Evolutionary conservation across 2,113 vertebrate genomes (phyloP).

Genomic region (Lates calcarifer): DNA sequence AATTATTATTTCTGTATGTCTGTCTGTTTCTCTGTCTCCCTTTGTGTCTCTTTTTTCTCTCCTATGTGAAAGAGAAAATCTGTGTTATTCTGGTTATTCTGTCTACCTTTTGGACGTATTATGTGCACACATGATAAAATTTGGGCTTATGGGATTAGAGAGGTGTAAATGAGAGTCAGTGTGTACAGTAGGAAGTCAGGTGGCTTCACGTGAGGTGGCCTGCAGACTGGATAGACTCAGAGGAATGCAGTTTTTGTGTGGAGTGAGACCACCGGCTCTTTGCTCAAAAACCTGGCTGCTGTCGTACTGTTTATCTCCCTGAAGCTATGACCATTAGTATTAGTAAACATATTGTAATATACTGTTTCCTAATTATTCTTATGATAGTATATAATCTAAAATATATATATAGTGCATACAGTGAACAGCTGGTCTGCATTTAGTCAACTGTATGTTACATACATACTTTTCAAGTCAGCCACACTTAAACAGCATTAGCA

Average conservation of each 20-base stretch:
- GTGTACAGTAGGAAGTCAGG: slow-evolving; percentile 62
- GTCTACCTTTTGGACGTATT: not conserved
- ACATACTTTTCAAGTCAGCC: too few species aligned
- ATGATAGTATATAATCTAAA: too few species aligned
- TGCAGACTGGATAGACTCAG: slow-evolving; percentile 37
- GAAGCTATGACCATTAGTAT: not conserved
- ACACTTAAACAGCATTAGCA: too few species aligned
- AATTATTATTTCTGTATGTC: not conserved
- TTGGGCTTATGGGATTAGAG: slow-evolving; percentile 17
- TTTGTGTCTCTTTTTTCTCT: not conserved
- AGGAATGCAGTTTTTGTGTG: slow-evolving; percentile 68
- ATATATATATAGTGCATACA: too few species aligned
- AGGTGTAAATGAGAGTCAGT: slow-evolving; percentile 30
- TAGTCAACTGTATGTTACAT: too few species aligned
- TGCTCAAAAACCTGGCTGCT: slow-evolving; percentile 25
- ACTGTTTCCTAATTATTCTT: not conserved
- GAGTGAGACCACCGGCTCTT: slow-evolving; percentile 6
- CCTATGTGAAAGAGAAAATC: not conserved
- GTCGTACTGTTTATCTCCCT: not conserved
- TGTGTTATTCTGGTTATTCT: not conserved
- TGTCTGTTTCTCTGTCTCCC: not conserved
- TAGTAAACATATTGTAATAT: not conserved
- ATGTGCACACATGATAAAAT: not conserved
- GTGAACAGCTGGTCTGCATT: too few species aligned
- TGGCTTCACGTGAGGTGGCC: slow-evolving; percentile 60